These are phyloP conservation scores for Lemur catta DNA, from an alignment of 2,797 vertebrate genomes.

Conservation along the genomic window DNA sequence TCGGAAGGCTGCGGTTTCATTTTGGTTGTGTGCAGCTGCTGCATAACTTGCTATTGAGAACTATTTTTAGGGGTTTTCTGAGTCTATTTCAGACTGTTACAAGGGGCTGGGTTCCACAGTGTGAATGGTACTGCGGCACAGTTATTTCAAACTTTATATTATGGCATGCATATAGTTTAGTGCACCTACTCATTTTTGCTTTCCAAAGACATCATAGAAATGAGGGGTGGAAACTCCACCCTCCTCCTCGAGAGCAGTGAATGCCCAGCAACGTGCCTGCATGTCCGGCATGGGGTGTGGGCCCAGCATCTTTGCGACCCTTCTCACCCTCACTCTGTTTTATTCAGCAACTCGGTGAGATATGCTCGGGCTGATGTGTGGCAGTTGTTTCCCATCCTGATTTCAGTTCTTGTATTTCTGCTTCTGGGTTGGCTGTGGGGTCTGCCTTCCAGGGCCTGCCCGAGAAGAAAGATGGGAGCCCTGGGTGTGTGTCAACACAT, in stretches of 20 bases:
- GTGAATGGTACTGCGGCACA: fast-evolving
- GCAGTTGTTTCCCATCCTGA: fast-evolving
- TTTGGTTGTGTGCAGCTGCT: neutral
- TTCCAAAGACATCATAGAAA: neutral
- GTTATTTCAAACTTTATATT: fast-evolving
- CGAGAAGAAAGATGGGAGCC: neutral
- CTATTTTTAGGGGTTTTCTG: fast-evolving
- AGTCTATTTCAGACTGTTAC: fast-evolving
- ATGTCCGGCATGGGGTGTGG: fast-evolving
- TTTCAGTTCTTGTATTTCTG: neutral
- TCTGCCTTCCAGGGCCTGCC: neutral
- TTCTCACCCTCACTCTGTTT: fast-evolving
- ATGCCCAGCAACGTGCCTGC: neutral
- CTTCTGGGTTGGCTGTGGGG: neutral
- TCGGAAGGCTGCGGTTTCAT: neutral
- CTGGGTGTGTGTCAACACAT: fast-evolving
- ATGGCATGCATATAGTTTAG: fast-evolving
- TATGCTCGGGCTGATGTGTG: fast-evolving
- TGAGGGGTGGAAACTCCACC: fast-evolving
- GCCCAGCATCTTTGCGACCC: fast-evolving
- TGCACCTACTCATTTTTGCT: neutral
- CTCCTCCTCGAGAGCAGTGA: fast-evolving
- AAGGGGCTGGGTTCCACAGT: fast-evolving
- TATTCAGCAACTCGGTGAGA: fast-evolving
- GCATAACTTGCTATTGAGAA: fast-evolving